Base-by-base conservation (phyloP, 2,113 vertebrate genomes). In the Rhea americana region DNA sequence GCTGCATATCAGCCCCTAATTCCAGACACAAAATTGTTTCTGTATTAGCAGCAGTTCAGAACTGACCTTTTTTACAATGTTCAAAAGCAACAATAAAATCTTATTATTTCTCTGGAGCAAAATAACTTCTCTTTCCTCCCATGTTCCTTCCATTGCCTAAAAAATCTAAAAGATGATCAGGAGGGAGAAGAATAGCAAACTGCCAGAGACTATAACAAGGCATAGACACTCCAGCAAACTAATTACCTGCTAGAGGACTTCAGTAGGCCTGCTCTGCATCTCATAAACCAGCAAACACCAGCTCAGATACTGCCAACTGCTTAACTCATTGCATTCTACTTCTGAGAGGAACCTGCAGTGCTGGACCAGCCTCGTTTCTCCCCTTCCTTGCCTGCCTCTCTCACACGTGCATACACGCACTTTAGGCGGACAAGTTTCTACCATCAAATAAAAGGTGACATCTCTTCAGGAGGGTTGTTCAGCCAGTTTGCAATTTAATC, bases 361-460 rank as follows among this genome's bases (percentile, higher is more conserved):
- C 65, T 88, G 47, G 25, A 39, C 11, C 43, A 86, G 68, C 35
- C 62, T 62, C 65, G 19, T 68, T 56, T 62, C 48, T 79, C 39
- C 43, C 19, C 1, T 3, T 87, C 28, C 37, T 55, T 65, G 45
- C 56, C 68, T 88, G 77, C 48, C 48, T 86, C 39, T 55, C 47
- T 74, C 70, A 86, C 82, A 53, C 0, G 0, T 68, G 28, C 65
- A 20, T 43, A 39, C 51, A 68, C 1, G 7, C 13, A 26, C 39
- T n/a, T n/a, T 22, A 89, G 61, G 14, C 91, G 87, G 79, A 91
- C 41, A 90, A 82, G 51, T 70, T 93, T 93, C 50, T n/a, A 78
- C 35, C 73, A 86, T 72, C 41, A 63, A 89, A 43, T 75, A 89
- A 90, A 93, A 95, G 74, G 83, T 71, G 89, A 82, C 81, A 71